These are phyloP conservation scores for Cephonodes hylas DNA, from an alignment of 2,888 invertebrate species.

Conservation along the genomic window DNA sequence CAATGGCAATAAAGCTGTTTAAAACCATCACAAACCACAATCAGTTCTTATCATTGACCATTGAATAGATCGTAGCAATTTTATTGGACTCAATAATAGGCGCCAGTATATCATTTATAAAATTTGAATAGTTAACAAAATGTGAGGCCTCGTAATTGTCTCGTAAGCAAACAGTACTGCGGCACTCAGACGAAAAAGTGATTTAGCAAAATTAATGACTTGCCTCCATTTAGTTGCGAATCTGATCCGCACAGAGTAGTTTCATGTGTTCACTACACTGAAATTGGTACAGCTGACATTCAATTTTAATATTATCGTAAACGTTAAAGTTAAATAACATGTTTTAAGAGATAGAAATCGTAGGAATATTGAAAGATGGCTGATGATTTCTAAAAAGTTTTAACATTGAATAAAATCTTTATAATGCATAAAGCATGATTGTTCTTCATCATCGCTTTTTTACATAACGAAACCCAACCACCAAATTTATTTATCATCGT, in stretches of 20 bases:
- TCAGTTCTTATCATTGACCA: not conserved
- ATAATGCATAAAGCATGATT: too few relatives aligned
- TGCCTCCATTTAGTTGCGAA: constrained; percentile 30
- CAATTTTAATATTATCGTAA: too few relatives aligned
- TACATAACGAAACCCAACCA: too few relatives aligned
- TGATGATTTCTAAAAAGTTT: too few relatives aligned
- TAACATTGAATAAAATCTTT: too few relatives aligned
- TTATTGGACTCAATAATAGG: not conserved
- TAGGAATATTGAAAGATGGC: too few relatives aligned
- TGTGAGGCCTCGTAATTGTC: constrained; percentile 47
- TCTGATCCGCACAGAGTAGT: constrained; percentile 34
- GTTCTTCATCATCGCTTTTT: too few relatives aligned
- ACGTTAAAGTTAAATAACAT: too few relatives aligned
- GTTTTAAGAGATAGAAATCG: too few relatives aligned
- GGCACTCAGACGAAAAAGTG: constrained; percentile 52
- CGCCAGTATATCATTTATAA: not conserved
- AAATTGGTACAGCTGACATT: not conserved
- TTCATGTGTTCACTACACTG: not conserved
- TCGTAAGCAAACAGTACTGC: constrained; percentile 32
- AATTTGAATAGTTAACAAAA: constrained; percentile 43
- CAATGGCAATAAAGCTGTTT: not conserved
- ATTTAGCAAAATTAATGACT: constrained; percentile 62
- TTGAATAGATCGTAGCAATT: not conserved
- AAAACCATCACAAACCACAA: not conserved
- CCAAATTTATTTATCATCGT: too few relatives aligned